phyloP scores from a whole-genome alignment of 2,888 invertebrate genomes.

The Eupithecia centaureata region DNA sequence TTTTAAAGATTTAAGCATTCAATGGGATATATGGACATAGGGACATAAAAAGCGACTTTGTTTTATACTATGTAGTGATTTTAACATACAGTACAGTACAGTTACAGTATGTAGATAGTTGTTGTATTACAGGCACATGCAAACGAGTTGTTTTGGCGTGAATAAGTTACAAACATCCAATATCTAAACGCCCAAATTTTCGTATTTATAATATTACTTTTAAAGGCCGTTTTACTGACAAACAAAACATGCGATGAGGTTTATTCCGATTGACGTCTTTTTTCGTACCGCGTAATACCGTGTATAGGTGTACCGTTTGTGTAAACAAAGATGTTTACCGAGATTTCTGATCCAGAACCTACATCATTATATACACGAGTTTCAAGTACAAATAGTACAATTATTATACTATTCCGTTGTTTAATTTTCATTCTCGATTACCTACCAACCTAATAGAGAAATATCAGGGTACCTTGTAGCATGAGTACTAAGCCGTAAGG shows the following conservation, averaged over 20 bases:
- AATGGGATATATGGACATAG: no score
- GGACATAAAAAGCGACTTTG: no score
- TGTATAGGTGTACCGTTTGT: slow-evolving; percentile 22
- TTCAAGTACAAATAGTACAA: not conserved
- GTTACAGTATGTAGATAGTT: no score
- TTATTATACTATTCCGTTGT: not conserved
- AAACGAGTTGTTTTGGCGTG: no score
- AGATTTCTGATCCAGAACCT: slow-evolving; percentile 29
- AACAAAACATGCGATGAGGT: not conserved
- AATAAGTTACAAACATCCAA: no score
- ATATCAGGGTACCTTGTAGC: no score
- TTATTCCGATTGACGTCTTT: slow-evolving; percentile 16
- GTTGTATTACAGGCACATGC: no score
- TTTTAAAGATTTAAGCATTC: no score
- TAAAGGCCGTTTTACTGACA: not conserved
- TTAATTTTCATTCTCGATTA: not conserved
- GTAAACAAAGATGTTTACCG: slow-evolving; percentile 43
- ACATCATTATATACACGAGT: not conserved
- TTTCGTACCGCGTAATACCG: slow-evolving; percentile 16
- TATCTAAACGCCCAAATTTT: no score
- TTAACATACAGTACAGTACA: no score
- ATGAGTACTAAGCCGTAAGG: no score
- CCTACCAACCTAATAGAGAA: not conserved
- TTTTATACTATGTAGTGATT: no score
- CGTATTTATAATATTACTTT: not conserved